A percentile compares a stretch with the other conserved stretches of the same genome.
phyloP scores from a whole-genome alignment of 2,797 vertebrate genomes.

The Typhlichthys eigenmanni region DNA sequence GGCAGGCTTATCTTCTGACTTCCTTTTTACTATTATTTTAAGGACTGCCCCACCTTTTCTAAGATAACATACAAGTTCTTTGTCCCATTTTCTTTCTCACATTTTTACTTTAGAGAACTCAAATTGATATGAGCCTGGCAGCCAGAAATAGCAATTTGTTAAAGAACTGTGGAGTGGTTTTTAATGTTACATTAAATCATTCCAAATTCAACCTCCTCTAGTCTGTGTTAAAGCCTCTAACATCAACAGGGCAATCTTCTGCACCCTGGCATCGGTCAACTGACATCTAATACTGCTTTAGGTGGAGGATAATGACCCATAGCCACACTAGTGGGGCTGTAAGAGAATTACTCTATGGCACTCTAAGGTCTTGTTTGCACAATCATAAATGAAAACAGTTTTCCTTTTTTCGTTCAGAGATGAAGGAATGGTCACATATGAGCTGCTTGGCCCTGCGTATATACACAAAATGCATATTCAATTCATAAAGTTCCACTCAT shows the following conservation, averaged over 20 bases:
- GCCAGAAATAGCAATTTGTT: constrained; percentile 70
- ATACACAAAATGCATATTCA: too few relatives aligned
- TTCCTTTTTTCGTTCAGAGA: constrained; percentile 6
- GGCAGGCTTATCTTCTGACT: constrained; percentile 15
- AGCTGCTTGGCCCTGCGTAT: too few relatives aligned
- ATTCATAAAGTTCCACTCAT: too few relatives aligned
- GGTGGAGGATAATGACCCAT: constrained; percentile 29
- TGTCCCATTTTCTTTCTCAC: not conserved
- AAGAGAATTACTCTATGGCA: not conserved
- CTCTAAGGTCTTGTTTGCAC: constrained; percentile 30
- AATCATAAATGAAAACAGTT: constrained; percentile 10
- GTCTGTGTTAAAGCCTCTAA: constrained; percentile 72
- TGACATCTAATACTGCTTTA: constrained; percentile 68
- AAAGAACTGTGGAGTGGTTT: constrained; percentile 69
- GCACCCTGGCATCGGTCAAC: constrained; percentile 50
- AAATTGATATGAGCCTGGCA: constrained; percentile 56
- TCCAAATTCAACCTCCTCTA: constrained; percentile 62
- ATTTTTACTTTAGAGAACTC: constrained; percentile 42
- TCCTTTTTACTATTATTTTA: constrained; percentile 13
- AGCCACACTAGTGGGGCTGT: constrained; percentile 20
- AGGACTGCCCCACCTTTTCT: not conserved
- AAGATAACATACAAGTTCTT: too few relatives aligned
- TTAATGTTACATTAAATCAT: constrained; percentile 79
- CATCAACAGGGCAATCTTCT: constrained; percentile 54
- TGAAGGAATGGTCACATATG: too few relatives aligned